Percentiles rank a stretch among this genome's conserved stretches.
phyloP scores from a whole-genome alignment of 2,888 invertebrate species.

The Leucoma salicis region DNA sequence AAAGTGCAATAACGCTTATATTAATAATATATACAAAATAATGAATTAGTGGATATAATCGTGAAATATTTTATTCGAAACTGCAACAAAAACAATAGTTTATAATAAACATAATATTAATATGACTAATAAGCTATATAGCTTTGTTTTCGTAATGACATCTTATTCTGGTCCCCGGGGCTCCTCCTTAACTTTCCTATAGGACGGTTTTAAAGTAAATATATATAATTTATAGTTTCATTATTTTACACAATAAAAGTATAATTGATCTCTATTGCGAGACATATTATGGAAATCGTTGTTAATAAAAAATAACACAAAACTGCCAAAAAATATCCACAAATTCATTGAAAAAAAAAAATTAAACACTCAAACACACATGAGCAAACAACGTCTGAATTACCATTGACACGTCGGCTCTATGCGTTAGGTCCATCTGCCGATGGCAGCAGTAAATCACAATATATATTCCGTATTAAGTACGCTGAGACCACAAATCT shows the following conservation, averaged over 20 bases:
- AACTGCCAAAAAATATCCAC: constrained; percentile 34
- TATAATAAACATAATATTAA: too few relatives aligned
- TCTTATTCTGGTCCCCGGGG: too few relatives aligned
- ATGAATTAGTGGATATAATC: constrained; percentile 37
- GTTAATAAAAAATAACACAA: too few relatives aligned
- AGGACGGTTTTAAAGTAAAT: too few relatives aligned
- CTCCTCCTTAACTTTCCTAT: too few relatives aligned
- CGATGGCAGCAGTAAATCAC: constrained; percentile 72
- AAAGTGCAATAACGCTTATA: constrained; percentile 27
- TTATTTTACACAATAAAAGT: too few relatives aligned
- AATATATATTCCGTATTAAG: constrained; percentile 45
- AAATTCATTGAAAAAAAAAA: constrained; percentile 19
- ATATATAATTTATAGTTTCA: too few relatives aligned
- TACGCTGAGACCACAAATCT: constrained; percentile 39
- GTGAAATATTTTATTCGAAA: too few relatives aligned
- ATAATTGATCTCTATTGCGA: too few relatives aligned
- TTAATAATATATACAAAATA: constrained; percentile 21
- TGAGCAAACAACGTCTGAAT: constrained; percentile 51
- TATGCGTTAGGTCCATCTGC: constrained; percentile 82
- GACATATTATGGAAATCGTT: not conserved
- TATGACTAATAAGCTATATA: too few relatives aligned
- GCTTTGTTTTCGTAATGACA: too few relatives aligned
- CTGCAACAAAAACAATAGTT: too few relatives aligned
- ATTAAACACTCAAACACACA: constrained; percentile 52
- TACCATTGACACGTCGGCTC: constrained; percentile 75